Evolutionary conservation across 2,797 vertebrate species (phyloP), one percentile per base, ranked within the genome.

Genomic region (Scomberomorus guttatus): DNA sequence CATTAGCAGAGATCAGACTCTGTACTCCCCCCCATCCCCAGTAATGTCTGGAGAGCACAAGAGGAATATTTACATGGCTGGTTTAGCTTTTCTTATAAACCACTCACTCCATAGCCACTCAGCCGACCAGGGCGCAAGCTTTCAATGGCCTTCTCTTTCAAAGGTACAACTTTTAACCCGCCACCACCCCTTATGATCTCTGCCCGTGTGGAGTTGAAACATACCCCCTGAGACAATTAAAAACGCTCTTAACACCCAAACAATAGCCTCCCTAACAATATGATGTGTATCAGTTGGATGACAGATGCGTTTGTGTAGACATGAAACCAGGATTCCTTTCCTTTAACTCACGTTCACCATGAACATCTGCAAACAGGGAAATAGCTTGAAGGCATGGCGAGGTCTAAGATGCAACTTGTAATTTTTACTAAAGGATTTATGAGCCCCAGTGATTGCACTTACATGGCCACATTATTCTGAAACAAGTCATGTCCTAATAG

Each of bases 1-100:
- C 89, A 93, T 89, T 88, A 84, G 78, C 90, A 94, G 90, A 92
- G 73, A 92, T 86, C 80, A 87, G 75, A 86, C 71, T 74, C 58
- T 54, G 64, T 22, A 29, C 66, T 55, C 51, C 46, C 67, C 27
- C 58, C 34, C 71, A 52, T 59, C 74, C 78, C 84, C 82, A 60
- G 70, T 57, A 76, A 74, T 52, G 83, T 90, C 82, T 87, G 80
- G 73, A 84, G 66, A 74, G 75, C 70, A 67, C 32, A 54, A 46
- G 71, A 83, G 85, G 83, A 88, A 87, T 87, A 88, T 89, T 83
- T 80, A 85, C 85, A 83, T 58, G 78, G 42, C 82, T 73, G 85
- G 57, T 83, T 79, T 73, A 73, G 76, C 76, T 81, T 79, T 83
- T 62, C 80, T 77, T 81, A 79, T 80, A 84, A 90, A 88, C 71